These are phyloP conservation scores for Diarsia brunnea DNA, from an alignment of 2,888 invertebrate species.

Conservation along the genomic window DNA sequence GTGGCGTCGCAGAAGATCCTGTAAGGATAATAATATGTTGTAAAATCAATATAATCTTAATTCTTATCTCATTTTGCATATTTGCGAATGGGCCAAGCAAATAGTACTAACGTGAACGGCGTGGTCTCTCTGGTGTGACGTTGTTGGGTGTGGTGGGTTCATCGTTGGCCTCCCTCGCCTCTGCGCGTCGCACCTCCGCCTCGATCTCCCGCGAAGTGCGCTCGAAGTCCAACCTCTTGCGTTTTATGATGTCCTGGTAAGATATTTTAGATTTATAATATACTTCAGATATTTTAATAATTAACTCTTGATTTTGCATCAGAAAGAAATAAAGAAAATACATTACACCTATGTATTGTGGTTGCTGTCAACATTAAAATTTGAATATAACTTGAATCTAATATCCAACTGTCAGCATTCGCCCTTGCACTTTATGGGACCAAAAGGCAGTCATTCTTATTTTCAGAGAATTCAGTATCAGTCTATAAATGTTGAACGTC, in stretches of 20 bases:
- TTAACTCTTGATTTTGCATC: background rate
- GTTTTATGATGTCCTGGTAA: conserved; percentile 91
- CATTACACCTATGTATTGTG: background rate
- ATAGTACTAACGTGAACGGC: conserved; percentile 62
- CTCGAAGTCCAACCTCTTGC: conserved; percentile 93
- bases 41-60: background rate
- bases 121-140: conserved; percentile 67
- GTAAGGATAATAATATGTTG: conserved; percentile 35
- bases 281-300: background rate
- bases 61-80: background rate
- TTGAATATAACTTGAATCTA: background rate
- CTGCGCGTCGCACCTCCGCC: conserved; percentile 92
- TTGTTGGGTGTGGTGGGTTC: conserved; percentile 69
- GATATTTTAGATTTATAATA: background rate
- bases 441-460: background rate
- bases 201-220: conserved; percentile 95
- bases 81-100: background rate
- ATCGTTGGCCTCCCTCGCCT: conserved; percentile 86
- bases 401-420: background rate
- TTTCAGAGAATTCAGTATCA: no score
- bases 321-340: background rate
- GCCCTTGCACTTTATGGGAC: background rate
- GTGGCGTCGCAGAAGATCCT: conserved; percentile 85
- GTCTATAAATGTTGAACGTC: no score
- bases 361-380: background rate